Conservation (phyloP, 2,113 vertebrate species). For the Mus musculus region DNA sequence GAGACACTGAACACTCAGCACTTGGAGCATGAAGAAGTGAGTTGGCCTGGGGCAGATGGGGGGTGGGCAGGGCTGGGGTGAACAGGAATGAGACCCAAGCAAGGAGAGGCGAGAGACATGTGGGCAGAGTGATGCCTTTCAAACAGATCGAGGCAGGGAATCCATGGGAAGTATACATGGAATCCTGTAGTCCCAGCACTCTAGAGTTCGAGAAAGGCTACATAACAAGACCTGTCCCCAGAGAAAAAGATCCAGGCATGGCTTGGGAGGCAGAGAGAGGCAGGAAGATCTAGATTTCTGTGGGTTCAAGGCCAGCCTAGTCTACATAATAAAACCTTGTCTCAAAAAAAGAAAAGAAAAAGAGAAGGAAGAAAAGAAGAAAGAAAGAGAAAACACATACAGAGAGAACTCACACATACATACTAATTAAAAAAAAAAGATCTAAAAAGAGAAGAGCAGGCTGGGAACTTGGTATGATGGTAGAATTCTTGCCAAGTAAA, state of each 20-base stretch:
- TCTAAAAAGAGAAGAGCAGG: too few species aligned
- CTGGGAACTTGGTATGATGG: too few species aligned
- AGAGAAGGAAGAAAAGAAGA: neutral
- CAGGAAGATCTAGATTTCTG: neutral
- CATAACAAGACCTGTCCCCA: neutral
- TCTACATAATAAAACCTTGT: neutral
- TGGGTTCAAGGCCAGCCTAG: neutral
- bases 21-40: conserved; percentile 81
- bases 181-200: neutral
- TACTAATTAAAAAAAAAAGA: neutral
- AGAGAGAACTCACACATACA: neutral
- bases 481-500: neutral
- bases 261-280: neutral
- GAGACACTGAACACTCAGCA: conserved; percentile 79
- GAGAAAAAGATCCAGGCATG: neutral
- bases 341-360: neutral
- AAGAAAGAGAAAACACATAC: neutral
- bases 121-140: neutral
- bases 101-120: neutral
- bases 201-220: neutral
- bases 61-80: neutral
- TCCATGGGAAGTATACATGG: too few species aligned
- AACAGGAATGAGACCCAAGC: neutral
- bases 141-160: neutral
- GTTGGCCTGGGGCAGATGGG: neutral